These are phyloP conservation scores for Pteronura brasiliensis DNA, from an alignment of 2,113 vertebrate genomes.

Conservation along the genomic window DNA sequence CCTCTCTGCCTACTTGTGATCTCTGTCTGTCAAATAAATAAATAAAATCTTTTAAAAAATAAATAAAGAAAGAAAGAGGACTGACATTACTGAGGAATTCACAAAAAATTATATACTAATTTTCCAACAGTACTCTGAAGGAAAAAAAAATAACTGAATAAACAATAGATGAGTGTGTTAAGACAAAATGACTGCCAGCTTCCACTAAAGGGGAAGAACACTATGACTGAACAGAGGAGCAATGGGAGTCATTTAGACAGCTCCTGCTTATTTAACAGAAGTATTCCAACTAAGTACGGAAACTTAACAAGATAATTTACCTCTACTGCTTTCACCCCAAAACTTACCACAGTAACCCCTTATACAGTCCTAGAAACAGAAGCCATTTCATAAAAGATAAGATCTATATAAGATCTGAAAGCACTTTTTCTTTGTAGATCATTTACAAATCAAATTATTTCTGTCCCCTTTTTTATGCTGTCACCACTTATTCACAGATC, in stretches of 20 bases:
- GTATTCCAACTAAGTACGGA: neutral
- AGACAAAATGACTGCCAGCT: neutral
- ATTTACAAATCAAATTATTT: neutral
- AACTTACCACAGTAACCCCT: neutral
- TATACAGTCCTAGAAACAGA: neutral
- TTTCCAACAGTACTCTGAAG: neutral
- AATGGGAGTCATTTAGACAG: neutral
- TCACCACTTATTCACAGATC: neutral
- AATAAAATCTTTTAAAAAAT: too few species aligned
- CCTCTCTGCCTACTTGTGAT: too few species aligned
- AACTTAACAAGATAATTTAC: neutral
- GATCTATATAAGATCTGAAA: neutral
- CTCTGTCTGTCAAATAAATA: too few species aligned
- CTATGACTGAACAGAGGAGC: neutral
- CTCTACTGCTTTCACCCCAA: neutral
- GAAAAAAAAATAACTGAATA: neutral
- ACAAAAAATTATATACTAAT: neutral
- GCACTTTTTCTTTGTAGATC: neutral
- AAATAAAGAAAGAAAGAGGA: neutral
- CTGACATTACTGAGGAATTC: neutral
- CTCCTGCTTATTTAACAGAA: neutral
- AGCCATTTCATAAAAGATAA: neutral
- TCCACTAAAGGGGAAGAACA: neutral
- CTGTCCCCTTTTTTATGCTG: neutral
- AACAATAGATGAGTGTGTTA: neutral